phyloP scores from a whole-genome alignment of 2,888 invertebrate genomes.

The Trachelus iudaicus region DNA sequence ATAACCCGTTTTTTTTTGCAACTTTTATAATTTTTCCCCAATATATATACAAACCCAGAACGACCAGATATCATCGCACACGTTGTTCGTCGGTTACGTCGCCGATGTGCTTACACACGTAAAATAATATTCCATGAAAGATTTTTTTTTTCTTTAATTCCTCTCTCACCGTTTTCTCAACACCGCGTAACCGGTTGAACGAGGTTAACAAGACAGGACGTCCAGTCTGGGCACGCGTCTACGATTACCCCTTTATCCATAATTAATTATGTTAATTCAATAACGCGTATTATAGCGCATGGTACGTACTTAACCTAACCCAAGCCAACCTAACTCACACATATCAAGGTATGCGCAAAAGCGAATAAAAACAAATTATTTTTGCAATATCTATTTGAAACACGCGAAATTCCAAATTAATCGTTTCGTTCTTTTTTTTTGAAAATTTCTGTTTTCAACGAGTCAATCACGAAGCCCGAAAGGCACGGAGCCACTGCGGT shows the following conservation, averaged over 20 bases:
- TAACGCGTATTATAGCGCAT: too few relatives aligned
- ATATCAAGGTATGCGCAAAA: too few relatives aligned
- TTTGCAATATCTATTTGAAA: too few relatives aligned
- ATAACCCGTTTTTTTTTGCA: background rate
- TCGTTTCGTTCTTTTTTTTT: background rate
- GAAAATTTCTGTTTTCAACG: background rate
- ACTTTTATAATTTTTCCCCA: background rate
- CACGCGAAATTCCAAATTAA: background rate
- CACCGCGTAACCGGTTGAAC: background rate
- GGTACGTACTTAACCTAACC: too few relatives aligned
- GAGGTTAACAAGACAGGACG: constrained; percentile 5
- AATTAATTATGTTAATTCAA: background rate
- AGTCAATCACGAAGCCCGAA: background rate
- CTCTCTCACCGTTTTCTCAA: background rate
- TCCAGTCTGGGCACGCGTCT: constrained; percentile 9
- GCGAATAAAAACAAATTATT: too few relatives aligned
- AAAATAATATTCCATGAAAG: background rate
- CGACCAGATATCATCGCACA: background rate
- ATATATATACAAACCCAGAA: background rate
- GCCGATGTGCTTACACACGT: background rate
- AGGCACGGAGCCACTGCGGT: background rate
- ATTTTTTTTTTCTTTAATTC: background rate
- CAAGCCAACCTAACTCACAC: too few relatives aligned
- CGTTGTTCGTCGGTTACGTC: constrained; percentile 4
- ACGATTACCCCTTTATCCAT: background rate